These are phyloP conservation scores for Galbula dea DNA, from an alignment of 2,113 vertebrate genomes.

Conservation along the genomic window DNA sequence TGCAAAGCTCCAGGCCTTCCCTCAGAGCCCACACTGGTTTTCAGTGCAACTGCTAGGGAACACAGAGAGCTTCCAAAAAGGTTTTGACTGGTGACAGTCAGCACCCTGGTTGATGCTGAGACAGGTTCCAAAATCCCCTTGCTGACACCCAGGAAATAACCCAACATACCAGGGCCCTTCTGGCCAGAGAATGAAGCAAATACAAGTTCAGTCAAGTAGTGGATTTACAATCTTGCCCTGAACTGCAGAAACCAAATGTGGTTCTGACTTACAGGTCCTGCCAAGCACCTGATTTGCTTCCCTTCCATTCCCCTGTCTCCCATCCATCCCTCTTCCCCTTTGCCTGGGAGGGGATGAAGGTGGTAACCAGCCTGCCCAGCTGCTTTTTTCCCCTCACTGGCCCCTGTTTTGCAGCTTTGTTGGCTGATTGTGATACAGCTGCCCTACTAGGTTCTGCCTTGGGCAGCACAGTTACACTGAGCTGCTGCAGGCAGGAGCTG, in stretches of 20 bases:
- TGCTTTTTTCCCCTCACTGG: background rate
- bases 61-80: background rate
- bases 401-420: background rate
- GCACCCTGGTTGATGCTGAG: no score
- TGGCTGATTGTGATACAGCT: background rate
- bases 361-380: background rate
- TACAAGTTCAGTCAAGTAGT: fast-evolving
- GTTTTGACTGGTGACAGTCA: background rate
- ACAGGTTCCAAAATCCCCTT: background rate
- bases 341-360: background rate
- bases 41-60: background rate
- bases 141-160: background rate
- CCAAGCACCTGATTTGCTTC: fast-evolving
- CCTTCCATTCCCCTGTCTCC: background rate
- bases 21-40: background rate
- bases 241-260: background rate
- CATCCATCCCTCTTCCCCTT: background rate
- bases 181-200: background rate
- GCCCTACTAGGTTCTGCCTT: background rate
- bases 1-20: background rate
- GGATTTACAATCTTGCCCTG: background rate
- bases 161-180: background rate
- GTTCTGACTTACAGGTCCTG: background rate
- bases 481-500: background rate
- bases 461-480: background rate